These are phyloP conservation scores for Aphodius sticticus DNA, from an alignment of 2,888 invertebrate genomes.

Conservation along the genomic window DNA sequence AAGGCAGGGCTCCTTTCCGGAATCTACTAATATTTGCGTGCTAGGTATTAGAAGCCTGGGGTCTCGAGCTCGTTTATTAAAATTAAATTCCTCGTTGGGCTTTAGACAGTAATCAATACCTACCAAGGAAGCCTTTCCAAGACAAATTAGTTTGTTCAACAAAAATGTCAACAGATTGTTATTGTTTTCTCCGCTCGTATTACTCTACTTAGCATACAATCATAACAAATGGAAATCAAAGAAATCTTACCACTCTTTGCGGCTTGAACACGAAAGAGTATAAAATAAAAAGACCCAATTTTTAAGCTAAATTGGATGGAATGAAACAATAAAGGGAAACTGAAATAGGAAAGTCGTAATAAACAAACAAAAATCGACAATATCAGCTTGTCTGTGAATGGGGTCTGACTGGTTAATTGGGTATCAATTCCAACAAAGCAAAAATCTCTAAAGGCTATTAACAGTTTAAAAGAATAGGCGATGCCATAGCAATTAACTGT, in stretches of 20 bases:
- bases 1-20: background rate
- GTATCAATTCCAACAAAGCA: too few relatives aligned
- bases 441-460: too few relatives aligned
- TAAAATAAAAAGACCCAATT: background rate
- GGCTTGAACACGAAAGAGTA: background rate
- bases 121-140: background rate
- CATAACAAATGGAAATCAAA: background rate
- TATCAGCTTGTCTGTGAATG: too few relatives aligned
- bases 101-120: background rate
- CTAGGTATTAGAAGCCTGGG: background rate
- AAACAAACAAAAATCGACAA: too few relatives aligned
- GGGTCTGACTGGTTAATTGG: too few relatives aligned
- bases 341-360: too few relatives aligned
- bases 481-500: too few relatives aligned
- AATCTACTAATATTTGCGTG: background rate
- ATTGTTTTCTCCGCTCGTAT: background rate
- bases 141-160: background rate
- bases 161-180: background rate
- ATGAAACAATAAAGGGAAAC: too few relatives aligned
- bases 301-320: too few relatives aligned
- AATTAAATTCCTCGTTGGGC: background rate
- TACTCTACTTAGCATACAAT: background rate
- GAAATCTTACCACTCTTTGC: background rate
- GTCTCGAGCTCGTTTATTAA: background rate
- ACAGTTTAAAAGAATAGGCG: too few relatives aligned